These are phyloP conservation scores for Coptotermes formosanus DNA, from an alignment of 1,140 invertebrate species.

Conservation along the genomic window DNA sequence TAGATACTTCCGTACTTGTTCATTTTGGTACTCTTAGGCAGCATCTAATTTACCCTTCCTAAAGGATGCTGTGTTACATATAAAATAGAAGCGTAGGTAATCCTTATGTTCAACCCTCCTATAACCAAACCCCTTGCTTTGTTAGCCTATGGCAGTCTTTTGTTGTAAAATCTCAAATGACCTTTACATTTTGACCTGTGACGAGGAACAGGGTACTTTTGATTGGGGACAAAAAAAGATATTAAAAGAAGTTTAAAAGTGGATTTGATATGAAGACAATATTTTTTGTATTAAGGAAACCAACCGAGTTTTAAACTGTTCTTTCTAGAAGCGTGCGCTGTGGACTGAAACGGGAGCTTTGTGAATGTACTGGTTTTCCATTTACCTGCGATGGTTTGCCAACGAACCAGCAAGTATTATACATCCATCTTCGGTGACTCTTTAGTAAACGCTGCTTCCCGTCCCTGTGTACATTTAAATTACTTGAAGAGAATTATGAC, in stretches of 20 bases:
- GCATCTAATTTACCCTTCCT: neutral
- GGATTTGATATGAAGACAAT: neutral
- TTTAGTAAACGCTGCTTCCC: no score
- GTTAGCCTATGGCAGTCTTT: neutral
- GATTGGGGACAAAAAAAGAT: neutral
- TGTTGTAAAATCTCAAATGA: neutral
- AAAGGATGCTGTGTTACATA: constrained; percentile 8
- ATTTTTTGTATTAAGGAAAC: neutral
- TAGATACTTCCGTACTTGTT: neutral
- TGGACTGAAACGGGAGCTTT: neutral
- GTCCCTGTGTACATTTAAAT: no score
- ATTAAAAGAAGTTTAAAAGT: neutral
- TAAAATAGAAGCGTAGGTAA: neutral
- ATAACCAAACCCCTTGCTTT: neutral
- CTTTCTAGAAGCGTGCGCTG: neutral
- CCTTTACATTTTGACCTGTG: neutral
- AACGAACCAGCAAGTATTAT: neutral
- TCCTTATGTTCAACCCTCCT: neutral
- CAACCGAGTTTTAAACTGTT: neutral
- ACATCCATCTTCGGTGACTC: no score
- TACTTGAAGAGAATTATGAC: no score
- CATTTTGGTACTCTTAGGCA: neutral
- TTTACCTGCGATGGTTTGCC: neutral
- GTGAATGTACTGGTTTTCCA: neutral
- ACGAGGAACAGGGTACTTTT: neutral